phyloP scores from a whole-genome alignment of 1,140 invertebrate species.

The Augochlora pura region DNA sequence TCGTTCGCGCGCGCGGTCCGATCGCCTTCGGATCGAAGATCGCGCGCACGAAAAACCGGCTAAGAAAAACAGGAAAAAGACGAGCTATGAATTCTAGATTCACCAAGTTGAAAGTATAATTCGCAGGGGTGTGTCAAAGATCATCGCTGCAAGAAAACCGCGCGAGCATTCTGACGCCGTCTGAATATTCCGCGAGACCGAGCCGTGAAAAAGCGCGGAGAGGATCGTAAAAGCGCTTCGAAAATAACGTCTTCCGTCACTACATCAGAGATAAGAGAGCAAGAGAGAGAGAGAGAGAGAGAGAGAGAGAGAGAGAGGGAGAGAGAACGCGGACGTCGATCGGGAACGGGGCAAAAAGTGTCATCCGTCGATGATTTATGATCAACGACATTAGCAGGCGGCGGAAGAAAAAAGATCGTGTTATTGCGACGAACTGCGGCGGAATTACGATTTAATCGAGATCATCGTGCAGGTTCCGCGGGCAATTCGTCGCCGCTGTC shows the following conservation, averaged over 20 bases:
- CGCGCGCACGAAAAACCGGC: background rate
- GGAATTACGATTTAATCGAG: background rate
- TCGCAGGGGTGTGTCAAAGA: background rate
- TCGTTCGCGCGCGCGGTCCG: background rate
- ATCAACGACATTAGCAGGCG: background rate
- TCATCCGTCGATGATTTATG: background rate
- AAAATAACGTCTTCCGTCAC: background rate
- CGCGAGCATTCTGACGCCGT: too few relatives aligned
- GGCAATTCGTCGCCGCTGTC: slow-evolving; percentile 55
- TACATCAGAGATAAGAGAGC: too few relatives aligned
- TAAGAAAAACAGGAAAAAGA: background rate
- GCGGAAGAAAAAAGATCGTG: background rate
- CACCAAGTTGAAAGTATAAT: background rate
- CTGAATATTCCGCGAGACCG: background rate
- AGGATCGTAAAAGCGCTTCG: background rate
- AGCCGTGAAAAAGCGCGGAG: background rate
- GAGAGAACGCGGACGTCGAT: background rate
- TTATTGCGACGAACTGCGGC: too few relatives aligned
- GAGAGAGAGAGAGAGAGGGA: background rate
- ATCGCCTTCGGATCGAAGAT: background rate
- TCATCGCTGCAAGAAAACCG: background rate
- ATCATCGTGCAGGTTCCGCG: background rate
- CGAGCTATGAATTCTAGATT: background rate
- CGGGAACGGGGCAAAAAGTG: background rate
- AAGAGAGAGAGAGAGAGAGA: too few relatives aligned